Evolutionary conservation across 1,140 invertebrate species (phyloP).

Genomic region (Zaprionus capensis): DNA sequence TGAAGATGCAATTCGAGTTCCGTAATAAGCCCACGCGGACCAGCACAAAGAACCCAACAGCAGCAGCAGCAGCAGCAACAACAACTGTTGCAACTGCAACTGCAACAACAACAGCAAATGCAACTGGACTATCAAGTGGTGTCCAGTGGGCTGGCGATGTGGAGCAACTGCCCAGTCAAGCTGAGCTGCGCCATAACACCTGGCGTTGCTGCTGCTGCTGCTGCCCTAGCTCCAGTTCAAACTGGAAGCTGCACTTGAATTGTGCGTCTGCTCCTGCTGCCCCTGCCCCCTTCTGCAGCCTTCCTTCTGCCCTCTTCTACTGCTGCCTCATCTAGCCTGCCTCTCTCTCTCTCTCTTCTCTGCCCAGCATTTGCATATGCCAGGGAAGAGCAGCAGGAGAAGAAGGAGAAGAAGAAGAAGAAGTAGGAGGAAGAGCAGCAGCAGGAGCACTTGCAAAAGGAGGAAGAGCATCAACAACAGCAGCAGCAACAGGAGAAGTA

Average conservation of each 20-base stretch:
- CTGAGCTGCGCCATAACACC: constrained; percentile 59
- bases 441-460: too few relatives aligned
- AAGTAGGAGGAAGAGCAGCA: too few relatives aligned
- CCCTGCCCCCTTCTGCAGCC: not conserved
- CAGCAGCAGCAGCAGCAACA: constrained; percentile 14
- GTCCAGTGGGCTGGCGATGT: constrained; percentile 46
- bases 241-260: constrained; percentile 65
- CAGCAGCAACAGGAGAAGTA: too few relatives aligned
- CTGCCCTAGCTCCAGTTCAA: constrained; percentile 61
- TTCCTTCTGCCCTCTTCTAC: too few relatives aligned
- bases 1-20: constrained; percentile 61
- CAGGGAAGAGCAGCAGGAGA: not conserved
- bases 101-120: constrained; percentile 16
- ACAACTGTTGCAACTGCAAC: constrained; percentile 1
- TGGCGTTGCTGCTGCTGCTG: constrained; percentile 43
- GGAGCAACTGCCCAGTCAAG: constrained; percentile 24
- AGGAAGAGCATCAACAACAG: too few relatives aligned
- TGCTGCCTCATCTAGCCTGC: too few relatives aligned
- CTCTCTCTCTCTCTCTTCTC: not conserved
- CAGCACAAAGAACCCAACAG: constrained; percentile 14
- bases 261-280: constrained; percentile 25
- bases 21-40: constrained; percentile 70
- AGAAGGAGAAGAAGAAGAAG: too few relatives aligned
- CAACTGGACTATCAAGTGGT: constrained; percentile 57
- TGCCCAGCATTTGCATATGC: constrained; percentile 49